Base-by-base conservation (phyloP, 2,113 vertebrate species). In the Tachysurus fulvidraco region DNA sequence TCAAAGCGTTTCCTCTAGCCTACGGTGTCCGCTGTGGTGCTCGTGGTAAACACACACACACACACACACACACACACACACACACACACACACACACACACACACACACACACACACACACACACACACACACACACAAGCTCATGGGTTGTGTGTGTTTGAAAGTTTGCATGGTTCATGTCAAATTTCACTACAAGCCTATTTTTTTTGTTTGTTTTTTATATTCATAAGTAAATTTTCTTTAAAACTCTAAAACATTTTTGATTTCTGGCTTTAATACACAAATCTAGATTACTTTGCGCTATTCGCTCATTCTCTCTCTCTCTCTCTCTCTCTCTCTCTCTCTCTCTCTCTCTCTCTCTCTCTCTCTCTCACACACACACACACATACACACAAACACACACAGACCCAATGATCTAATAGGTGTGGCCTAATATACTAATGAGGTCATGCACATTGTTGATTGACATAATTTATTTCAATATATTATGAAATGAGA, bases 31-130 rank as follows among this genome's bases (percentile, higher is more conserved):
- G 41, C 25, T 4, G 36, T 73, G 17, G n/a, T 62, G 30, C 57
- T 50, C 57, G 21, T 28, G 12, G n/a, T 2, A n/a, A 77, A 78
- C 0, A 52, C 0, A 84, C 19, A 74, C 13, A 30, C 82, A 57
- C 52, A 73, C 83, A 69, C 64, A n/a, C 46, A 67, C 79, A 81
- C 79, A 81, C 46, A 46, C 46, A 46, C 7, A 84, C 19, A 74
- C 13, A 30, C 82, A 41, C 52, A 73, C 83, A 69, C 46, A n/a
- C 46, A 67, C 46, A 78, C 0, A 52, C 0, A 84, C 19, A 74
- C 13, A 23, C 82, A 57, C 52, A 73, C 83, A 69, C 64, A n/a
- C 46, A 67, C 7, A 62, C 79, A 81, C 78, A 60, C 78, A 81
- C 28, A 59, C 55, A 41, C 8, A 36, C 17, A 36, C 52, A 50